These are phyloP conservation scores for Epirrhoe alternata DNA, from an alignment of 2,888 invertebrate species.

Conservation along the genomic window DNA sequence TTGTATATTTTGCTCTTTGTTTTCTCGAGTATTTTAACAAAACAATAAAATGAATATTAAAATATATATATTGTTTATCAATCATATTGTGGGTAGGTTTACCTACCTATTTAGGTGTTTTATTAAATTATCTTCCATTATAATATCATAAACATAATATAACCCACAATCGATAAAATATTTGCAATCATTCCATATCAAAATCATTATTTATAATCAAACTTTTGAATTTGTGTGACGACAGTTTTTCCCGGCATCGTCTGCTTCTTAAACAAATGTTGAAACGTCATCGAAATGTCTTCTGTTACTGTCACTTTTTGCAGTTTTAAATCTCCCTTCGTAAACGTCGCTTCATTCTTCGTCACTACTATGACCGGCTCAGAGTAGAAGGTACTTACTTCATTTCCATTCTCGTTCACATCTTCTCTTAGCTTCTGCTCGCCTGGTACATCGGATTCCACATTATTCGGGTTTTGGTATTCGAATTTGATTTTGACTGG, in stretches of 20 bases:
- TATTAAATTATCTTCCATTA: too few species aligned
- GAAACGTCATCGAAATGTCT: slow-evolving; percentile 69
- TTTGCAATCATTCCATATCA: background rate
- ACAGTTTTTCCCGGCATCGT: slow-evolving; percentile 66
- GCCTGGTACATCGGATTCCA: slow-evolving; percentile 67
- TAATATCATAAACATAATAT: too few species aligned
- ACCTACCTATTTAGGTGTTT: too few species aligned
- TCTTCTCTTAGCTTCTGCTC: slow-evolving; percentile 58
- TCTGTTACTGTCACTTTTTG: slow-evolving; percentile 73
- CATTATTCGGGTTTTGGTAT: slow-evolving; percentile 51
- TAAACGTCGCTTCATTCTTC: slow-evolving; percentile 64
- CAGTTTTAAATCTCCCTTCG: slow-evolving; percentile 67
- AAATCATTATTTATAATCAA: slow-evolving; percentile 67
- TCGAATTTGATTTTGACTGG: slow-evolving; percentile 52
- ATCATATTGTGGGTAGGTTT: too few species aligned
- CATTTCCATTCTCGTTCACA: slow-evolving; percentile 19
- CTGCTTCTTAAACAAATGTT: slow-evolving; percentile 73
- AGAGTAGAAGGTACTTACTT: slow-evolving; percentile 47
- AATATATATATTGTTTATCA: too few species aligned
- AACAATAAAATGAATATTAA: too few species aligned
- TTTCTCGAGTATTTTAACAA: too few species aligned
- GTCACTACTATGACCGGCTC: slow-evolving; percentile 69
- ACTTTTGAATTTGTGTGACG: slow-evolving; percentile 63
- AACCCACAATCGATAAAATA: background rate
- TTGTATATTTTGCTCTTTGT: too few species aligned